phyloP scores from a whole-genome alignment of 1,140 invertebrate genomes.

The Zaprionus lachaisei region DNA sequence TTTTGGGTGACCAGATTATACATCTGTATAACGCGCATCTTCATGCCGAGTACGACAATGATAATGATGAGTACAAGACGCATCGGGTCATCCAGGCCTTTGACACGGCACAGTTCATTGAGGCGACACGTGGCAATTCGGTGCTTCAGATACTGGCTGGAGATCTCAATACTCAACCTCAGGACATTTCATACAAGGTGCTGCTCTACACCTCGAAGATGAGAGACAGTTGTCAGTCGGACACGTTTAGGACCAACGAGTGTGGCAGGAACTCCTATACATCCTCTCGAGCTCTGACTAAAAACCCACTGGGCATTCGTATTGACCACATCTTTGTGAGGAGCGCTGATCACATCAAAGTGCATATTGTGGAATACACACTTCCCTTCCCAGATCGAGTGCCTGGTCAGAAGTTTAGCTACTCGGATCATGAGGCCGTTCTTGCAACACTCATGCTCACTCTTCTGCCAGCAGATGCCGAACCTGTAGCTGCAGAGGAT shows the following conservation, averaged over 20 bases:
- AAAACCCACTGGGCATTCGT: slow-evolving; percentile 91
- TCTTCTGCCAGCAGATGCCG: slow-evolving; percentile 8
- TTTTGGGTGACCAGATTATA: slow-evolving; percentile 88
- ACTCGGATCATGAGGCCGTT: slow-evolving; percentile 97
- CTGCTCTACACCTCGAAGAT: slow-evolving; percentile 83
- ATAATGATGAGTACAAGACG: slow-evolving; percentile 94
- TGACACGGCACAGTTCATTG: slow-evolving; percentile 97
- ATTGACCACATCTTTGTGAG: slow-evolving; percentile 96
- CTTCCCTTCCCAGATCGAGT: slow-evolving; percentile 91
- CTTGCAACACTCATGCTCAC: slow-evolving; percentile 86
- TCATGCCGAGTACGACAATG: slow-evolving; percentile 96
- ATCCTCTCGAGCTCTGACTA: slow-evolving; percentile 85
- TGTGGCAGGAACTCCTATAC: slow-evolving; percentile 94
- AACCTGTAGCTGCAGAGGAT: neutral
- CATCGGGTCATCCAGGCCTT: slow-evolving; percentile 96
- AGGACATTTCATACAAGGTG: slow-evolving; percentile 92
- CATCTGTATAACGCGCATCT: slow-evolving; percentile 96
- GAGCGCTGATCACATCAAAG: slow-evolving; percentile 83
- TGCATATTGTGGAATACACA: slow-evolving; percentile 87
- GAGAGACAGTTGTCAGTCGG: slow-evolving; percentile 84
- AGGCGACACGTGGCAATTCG: slow-evolving; percentile 90
- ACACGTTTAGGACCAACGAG: slow-evolving; percentile 89
- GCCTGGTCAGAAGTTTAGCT: slow-evolving; percentile 90
- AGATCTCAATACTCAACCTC: slow-evolving; percentile 96
- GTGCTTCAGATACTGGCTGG: slow-evolving; percentile 95